A percentile compares a stretch with the other conserved stretches of the same genome.
Evolutionary conservation across 2,113 vertebrate genomes (phyloP).

Genomic region (Myiozetetes cayanensis): DNA sequence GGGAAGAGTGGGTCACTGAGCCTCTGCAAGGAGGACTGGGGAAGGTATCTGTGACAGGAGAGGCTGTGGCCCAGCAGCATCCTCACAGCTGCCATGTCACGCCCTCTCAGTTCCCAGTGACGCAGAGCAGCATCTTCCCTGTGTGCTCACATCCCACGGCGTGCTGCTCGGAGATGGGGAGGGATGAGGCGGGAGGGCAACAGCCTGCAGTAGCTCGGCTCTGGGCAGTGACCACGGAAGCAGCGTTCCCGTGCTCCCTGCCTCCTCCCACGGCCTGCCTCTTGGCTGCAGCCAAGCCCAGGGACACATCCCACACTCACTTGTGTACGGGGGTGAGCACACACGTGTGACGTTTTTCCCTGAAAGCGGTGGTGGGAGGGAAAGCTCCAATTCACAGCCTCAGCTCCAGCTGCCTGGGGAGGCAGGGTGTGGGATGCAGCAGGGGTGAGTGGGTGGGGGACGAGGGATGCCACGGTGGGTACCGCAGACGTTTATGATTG

Average conservation of each 20-base stretch:
- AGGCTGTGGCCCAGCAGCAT: not conserved
- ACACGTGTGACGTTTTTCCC: not conserved
- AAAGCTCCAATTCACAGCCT: not conserved
- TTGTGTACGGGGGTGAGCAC: not conserved
- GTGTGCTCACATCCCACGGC: fast-evolving
- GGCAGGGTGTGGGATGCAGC: not conserved
- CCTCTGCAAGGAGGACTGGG: not conserved
- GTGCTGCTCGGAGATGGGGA: not conserved
- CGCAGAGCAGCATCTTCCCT: not conserved
- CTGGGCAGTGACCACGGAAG: not conserved
- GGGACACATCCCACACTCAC: not conserved
- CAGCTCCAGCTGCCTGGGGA: not conserved
- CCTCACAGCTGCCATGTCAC: not conserved
- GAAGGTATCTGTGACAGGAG: not conserved
- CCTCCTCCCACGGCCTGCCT: not conserved
- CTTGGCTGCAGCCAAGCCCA: not conserved
- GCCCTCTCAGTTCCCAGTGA: not conserved
- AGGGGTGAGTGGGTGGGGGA: not conserved
- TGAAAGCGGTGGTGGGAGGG: not conserved
- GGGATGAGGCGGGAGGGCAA: not conserved
- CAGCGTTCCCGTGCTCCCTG: fast-evolving
- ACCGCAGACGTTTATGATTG: fast-evolving
- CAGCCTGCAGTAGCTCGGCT: not conserved
- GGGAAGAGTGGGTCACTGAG: not conserved
- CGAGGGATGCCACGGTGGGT: not conserved